Evolutionary conservation across 2,113 vertebrate genomes (phyloP), one percentile per base, ranked within the genome.

Genomic region (Equus quagga): DNA sequence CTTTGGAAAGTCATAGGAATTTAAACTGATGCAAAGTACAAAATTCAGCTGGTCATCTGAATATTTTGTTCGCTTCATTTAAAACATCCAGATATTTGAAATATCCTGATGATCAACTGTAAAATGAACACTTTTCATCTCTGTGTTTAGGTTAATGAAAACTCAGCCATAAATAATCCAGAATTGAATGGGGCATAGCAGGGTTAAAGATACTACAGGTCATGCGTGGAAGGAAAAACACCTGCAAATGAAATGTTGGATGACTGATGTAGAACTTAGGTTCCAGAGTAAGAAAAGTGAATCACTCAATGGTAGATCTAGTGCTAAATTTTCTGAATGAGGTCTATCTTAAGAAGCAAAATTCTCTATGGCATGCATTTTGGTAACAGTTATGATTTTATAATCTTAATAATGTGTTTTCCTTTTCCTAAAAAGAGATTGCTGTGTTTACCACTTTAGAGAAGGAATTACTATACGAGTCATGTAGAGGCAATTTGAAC

Each of bases 361-460:
- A 23, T 51, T 87, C 65, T 95, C 58, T 67, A 23, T 60, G 91
- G 69, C 58, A 2, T 96, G 58, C 69, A 67, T 89, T 79, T 96
- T 67, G 18, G 14, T 91, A 65, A 81, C n/a, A 80, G 60, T 75
- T 91, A 51, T 49, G 67, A 91, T 64, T 96, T 84, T 95, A 64
- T 76, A 83, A 92, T 81, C 54, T 95, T 79, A 70, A 64, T 89
- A 46, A 69, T 81, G 19, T 15, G 31, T 85, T 91, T 96, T 85
- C 82, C 41, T 93, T 94, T 93, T 96, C 36, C 69, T 82, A 62
- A 97, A 93, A 60, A 96, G 70, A 79, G 24, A 91, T 81, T 21
- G 62, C 64, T 79, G 1, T 70, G 33, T 89, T 97, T 96, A 78
- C 58, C 58, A 65, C 36, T 56, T 94, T 93, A 65, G 44, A 67